A percentile compares a stretch with the other conserved stretches of the same genome.
Conservation (phyloP, 2,888 invertebrate species). For the Ophioninae sp. region DNA sequence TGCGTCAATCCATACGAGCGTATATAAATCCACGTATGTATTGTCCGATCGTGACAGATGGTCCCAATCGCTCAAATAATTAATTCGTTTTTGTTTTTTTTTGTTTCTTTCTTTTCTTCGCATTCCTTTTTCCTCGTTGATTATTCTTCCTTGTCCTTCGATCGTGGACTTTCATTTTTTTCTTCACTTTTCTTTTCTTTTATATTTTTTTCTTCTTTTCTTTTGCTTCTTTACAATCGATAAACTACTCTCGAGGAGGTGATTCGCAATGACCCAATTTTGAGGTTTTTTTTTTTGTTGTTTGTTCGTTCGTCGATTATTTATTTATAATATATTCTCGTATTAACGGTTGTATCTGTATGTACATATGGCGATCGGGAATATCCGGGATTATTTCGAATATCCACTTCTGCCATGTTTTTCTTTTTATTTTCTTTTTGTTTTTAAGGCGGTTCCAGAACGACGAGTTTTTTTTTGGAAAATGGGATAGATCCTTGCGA, state of each 20-base stretch:
- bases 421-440: too few species aligned
- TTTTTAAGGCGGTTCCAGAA: background rate
- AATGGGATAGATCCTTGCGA: background rate
- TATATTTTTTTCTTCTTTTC: constrained; percentile 44
- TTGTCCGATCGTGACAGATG: constrained; percentile 77
- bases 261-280: constrained; percentile 5
- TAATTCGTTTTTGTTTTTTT: constrained; percentile 64
- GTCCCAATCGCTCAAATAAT: constrained; percentile 71
- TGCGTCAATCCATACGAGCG: constrained; percentile 75
- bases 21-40: constrained; percentile 66
- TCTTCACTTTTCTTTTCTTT: too few species aligned
- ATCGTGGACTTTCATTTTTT: too few species aligned
- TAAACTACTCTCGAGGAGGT: constrained; percentile 20
- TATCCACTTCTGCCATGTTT: too few species aligned
- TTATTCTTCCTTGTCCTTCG: constrained; percentile 59
- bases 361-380: constrained; percentile 45
- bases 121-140: constrained; percentile 50
- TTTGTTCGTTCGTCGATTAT: too few species aligned
- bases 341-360: constrained; percentile 45
- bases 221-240: constrained; percentile 34
- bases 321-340: constrained; percentile 33
- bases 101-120: too few species aligned
- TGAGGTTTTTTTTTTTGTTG: constrained; percentile 2
- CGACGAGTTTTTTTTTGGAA: background rate
- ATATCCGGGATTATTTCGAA: constrained; percentile 5